phyloP scores from a whole-genome alignment of 2,113 vertebrate species.

The Cyprinodon tularosa region DNA sequence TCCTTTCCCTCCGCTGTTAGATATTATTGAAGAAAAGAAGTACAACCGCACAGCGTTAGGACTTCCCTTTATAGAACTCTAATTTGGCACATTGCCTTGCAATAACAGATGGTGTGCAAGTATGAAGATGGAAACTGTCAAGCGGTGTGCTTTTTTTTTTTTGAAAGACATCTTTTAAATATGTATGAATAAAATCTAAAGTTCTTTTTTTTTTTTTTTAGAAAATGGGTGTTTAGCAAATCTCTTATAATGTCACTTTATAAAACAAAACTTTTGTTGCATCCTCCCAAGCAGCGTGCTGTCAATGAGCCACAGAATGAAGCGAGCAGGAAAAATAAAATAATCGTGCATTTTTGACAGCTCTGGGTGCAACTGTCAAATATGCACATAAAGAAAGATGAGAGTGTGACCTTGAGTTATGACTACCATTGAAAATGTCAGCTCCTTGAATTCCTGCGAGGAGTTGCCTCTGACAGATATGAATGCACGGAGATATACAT shows the following conservation, averaged over 20 bases:
- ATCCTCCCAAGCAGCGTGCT: neutral
- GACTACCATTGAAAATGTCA: constrained; percentile 6
- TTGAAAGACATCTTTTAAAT: constrained; percentile 10
- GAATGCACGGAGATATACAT: neutral
- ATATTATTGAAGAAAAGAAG: neutral
- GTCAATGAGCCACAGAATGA: constrained; percentile 12
- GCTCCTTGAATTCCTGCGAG: constrained; percentile 14
- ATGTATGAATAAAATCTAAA: neutral
- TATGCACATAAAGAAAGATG: constrained; percentile 25
- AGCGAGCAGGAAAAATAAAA: constrained; percentile 16
- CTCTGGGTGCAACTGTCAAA: constrained; percentile 32
- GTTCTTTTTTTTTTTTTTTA: neutral
- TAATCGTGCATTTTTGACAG: constrained; percentile 35
- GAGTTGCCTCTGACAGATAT: constrained; percentile 6
- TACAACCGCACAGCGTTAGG: neutral
- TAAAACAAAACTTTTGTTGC: constrained; percentile 11
- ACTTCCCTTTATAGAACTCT: constrained; percentile 6
- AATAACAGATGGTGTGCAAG: constrained; percentile 1
- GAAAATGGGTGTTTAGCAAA: constrained; percentile 2
- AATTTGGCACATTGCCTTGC: constrained; percentile 13
- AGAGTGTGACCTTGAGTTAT: constrained; percentile 20
- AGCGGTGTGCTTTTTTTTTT: constrained; percentile 14
- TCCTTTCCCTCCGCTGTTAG: neutral
- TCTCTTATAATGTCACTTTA: constrained; percentile 27
- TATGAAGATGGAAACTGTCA: constrained; percentile 12